These are phyloP conservation scores for Pristionchus pacificus DNA, from an alignment of 1,140 invertebrate genomes.

Conservation along the genomic window DNA sequence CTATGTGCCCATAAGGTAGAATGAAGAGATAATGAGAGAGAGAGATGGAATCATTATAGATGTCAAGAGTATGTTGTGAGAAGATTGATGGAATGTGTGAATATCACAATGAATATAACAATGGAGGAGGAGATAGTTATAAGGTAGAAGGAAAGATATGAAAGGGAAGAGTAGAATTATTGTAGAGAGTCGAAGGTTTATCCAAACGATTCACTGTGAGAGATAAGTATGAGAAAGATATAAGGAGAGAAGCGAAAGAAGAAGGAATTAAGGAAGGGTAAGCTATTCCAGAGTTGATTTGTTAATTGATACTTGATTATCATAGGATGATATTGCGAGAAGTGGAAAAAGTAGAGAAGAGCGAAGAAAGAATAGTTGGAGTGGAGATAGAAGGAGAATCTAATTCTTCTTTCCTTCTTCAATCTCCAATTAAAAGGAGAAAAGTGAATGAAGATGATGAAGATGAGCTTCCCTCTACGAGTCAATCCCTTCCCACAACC, in stretches of 20 bases:
- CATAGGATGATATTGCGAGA: neutral
- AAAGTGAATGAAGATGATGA: too few species aligned
- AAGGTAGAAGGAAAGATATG: neutral
- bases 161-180: neutral
- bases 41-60: neutral
- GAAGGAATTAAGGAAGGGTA: neutral
- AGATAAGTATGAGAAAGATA: too few species aligned
- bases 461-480: constrained; percentile 5
- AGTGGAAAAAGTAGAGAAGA: neutral
- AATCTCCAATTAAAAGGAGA: neutral
- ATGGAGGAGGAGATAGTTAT: neutral
- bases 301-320: neutral
- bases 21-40: neutral
- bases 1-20: neutral
- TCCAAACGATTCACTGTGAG: too few species aligned
- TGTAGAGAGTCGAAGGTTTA: too few species aligned
- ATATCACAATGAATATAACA: neutral
- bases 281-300: neutral
- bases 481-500: too few species aligned
- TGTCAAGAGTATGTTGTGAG: neutral
- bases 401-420: neutral
- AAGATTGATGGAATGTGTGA: neutral
- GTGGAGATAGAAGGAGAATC: neutral
- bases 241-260: too few species aligned
- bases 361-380: neutral